Base-by-base conservation (phyloP, 2,888 invertebrate genomes). In the Laothoe populi region DNA sequence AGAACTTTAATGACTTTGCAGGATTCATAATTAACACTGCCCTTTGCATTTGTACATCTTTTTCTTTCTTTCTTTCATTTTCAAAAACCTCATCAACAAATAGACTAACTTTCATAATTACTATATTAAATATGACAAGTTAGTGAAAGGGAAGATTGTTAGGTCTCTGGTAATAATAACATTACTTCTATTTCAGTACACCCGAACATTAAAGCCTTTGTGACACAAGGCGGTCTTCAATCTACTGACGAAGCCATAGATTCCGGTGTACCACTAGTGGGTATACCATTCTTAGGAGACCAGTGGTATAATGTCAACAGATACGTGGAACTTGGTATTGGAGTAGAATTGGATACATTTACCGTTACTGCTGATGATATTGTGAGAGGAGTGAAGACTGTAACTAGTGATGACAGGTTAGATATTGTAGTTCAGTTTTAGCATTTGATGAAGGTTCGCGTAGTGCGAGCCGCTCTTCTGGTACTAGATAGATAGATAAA, bases 201-300 rank as follows among this genome's bases (percentile, higher is more conserved):
- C 71, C 83, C 83, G 2, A 90, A 88, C 49, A 64, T 90, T 5
- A 88, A 88, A 67, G 58, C 84, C 0, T 90, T 90, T 59, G 78
- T 88, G 13, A 86, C 82, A 2, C 88, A 88, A 82, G 86, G 86
- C 16, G 88, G 88, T 10, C 66, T 86, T 5, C 87, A 88, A 64
- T 87, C 88, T 0, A 73, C 82, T 0, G 86, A 87, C 35, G 90
- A 88, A 70, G 81, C 87, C 0, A 80, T 89, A 13, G 76, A 76
- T 16, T 79, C 82, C 21, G 76, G 73, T 40, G 79, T 84, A 0
- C 86, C 87, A 1, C 67, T 88, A 10, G 70, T 87, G 21, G 84
- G 78, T 0, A 66, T 89, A n/a, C 86, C 86, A 2, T 79, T 88
- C 63, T 63, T 83, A 26, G 82, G 73, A 2, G 90, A 91, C 64